These are phyloP conservation scores for Aradus depressus DNA, from an alignment of 2,888 invertebrate genomes.

Conservation along the genomic window DNA sequence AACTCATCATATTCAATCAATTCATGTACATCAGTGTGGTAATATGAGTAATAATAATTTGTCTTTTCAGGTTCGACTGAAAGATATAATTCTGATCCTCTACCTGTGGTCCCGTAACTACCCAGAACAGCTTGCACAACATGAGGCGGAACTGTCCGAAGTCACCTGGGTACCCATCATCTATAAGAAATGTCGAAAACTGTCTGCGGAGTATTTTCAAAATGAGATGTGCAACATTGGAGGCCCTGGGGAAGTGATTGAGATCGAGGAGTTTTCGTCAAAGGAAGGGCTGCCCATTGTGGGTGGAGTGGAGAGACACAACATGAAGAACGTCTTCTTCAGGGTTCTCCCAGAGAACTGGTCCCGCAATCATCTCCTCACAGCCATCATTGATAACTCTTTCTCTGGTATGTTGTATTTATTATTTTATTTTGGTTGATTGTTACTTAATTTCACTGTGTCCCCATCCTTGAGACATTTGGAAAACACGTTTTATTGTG, in stretches of 20 bases:
- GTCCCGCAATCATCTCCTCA: conserved; percentile 22
- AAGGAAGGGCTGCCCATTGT: conserved; percentile 19
- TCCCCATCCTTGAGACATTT: too few species aligned
- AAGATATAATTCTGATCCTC: conserved; percentile 11
- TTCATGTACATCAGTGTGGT: too few species aligned
- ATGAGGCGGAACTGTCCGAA: conserved; percentile 19
- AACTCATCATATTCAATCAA: too few species aligned
- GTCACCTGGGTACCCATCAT: conserved; percentile 10
- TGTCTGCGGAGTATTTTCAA: conserved; percentile 16
- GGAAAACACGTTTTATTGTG: too few species aligned
- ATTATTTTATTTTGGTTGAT: too few species aligned
- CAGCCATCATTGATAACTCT: conserved; percentile 22
- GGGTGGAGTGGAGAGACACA: conserved; percentile 21
- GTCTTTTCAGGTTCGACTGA: background rate
- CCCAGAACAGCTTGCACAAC: conserved; percentile 19
- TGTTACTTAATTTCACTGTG: too few species aligned
- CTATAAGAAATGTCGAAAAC: conserved; percentile 22
- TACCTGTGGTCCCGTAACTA: conserved; percentile 25
- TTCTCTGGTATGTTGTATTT: conserved; percentile 17
- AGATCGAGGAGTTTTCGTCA: conserved; percentile 21
- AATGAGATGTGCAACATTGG: conserved; percentile 24
- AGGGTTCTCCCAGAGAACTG: conserved; percentile 24
- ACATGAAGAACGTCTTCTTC: conserved; percentile 24
- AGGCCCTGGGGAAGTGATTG: conserved; percentile 15
- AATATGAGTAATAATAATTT: background rate